Percentiles rank a stretch among this genome's conserved stretches.
Conservation (phyloP, 2,797 vertebrate species). For the Pseudopleuronectes americanus region DNA sequence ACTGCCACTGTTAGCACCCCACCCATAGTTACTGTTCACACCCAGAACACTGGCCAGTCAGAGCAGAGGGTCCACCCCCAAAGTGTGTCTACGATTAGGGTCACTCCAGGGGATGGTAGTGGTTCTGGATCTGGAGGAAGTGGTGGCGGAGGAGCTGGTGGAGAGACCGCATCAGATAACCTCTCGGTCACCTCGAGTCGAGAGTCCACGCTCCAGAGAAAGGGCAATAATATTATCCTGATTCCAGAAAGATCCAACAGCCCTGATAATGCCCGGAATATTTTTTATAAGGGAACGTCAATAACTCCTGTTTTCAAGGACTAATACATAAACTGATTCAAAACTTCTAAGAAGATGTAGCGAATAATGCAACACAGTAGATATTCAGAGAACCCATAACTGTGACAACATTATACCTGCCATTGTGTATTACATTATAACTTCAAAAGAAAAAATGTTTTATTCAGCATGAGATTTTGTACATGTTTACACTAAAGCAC, state of each 20-base stretch:
- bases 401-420: slow-evolving; percentile 67
- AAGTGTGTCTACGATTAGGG: slow-evolving; percentile 92
- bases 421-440: slow-evolving; percentile 68
- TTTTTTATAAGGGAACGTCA: slow-evolving; percentile 99
- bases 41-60: slow-evolving; percentile 77
- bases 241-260: slow-evolving; percentile 96
- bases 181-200: slow-evolving; percentile 91
- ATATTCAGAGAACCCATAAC: slow-evolving; percentile 44
- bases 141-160: slow-evolving; percentile 28
- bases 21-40: slow-evolving; percentile 74
- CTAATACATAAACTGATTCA: slow-evolving; percentile 35
- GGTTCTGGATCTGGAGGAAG: slow-evolving; percentile 56
- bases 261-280: slow-evolving; percentile 93
- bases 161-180: slow-evolving; percentile 87
- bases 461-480: slow-evolving; percentile 77
- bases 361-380: slow-evolving; percentile 9
- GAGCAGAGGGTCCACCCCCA: slow-evolving; percentile 86
- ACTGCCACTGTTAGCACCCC: slow-evolving; percentile 68
- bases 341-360: slow-evolving; percentile 25
- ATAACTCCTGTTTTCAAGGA: slow-evolving; percentile 92
- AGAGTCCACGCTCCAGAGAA: slow-evolving; percentile 93
- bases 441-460: slow-evolving; percentile 57
- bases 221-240: slow-evolving; percentile 91
- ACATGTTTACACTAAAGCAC: slow-evolving; percentile 79
- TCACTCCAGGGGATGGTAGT: slow-evolving; percentile 92